phyloP scores from a whole-genome alignment of 2,113 vertebrate genomes.

The Daboia siamensis region DNA sequence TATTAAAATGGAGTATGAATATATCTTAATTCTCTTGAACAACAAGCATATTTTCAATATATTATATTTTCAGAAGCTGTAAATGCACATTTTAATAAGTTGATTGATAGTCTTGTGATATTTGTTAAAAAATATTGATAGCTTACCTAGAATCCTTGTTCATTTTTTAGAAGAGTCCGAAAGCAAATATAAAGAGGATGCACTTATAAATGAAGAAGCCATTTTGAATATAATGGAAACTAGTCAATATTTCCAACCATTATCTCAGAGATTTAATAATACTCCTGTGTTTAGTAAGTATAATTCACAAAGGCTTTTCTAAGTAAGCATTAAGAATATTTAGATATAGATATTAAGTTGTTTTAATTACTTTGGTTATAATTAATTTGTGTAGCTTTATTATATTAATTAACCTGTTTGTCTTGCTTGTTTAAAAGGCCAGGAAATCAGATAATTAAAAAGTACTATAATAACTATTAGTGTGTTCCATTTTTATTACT shows the following conservation, averaged over 20 bases:
- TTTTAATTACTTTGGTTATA: background rate
- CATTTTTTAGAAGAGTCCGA: constrained; percentile 64
- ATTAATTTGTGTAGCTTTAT: background rate
- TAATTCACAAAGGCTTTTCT: constrained; percentile 5
- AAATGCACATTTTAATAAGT: constrained; percentile 5
- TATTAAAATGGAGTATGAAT: background rate
- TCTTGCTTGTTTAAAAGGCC: background rate
- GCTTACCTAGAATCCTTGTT: constrained; percentile 4
- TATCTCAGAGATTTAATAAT: constrained; percentile 82
- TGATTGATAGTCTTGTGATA: constrained; percentile 17
- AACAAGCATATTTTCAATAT: background rate
- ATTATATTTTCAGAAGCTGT: constrained; percentile 18
- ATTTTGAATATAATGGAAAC: constrained; percentile 93
- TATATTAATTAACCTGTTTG: background rate
- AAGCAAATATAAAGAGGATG: constrained; percentile 71
- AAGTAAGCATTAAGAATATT: background rate
- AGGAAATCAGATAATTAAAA: background rate
- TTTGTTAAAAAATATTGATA: background rate
- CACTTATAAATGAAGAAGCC: constrained; percentile 92
- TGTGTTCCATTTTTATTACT: background rate
- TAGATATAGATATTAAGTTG: background rate
- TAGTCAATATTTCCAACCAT: constrained; percentile 89
- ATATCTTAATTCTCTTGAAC: background rate
- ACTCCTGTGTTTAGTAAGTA: constrained; percentile 82
- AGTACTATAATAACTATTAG: background rate